phyloP scores from a whole-genome alignment of 2,888 invertebrate species.

The Lycia hirtaria region DNA sequence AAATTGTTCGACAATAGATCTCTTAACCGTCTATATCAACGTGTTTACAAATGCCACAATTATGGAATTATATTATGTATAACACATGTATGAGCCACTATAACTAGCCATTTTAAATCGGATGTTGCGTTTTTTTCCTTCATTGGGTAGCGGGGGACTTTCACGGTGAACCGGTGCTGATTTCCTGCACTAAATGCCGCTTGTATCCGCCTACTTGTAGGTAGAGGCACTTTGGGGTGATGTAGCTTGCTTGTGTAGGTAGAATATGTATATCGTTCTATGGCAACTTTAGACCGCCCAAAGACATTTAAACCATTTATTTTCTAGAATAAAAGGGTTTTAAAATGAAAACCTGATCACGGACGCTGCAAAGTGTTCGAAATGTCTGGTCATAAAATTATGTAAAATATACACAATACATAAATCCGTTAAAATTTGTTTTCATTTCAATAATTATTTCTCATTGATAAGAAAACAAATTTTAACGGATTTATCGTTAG shows the following conservation, averaged over 20 bases:
- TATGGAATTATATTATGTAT: neutral
- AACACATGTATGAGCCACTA: neutral
- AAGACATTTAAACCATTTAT: neutral
- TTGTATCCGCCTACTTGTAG: slow-evolving; percentile 45
- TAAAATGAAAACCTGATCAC: too few species aligned
- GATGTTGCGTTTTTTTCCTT: slow-evolving; percentile 26
- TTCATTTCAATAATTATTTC: too few species aligned
- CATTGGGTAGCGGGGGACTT: slow-evolving; percentile 32
- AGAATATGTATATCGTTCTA: neutral
- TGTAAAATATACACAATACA: too few species aligned
- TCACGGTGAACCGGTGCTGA: slow-evolving; percentile 48
- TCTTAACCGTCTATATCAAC: too few species aligned
- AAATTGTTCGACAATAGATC: too few species aligned
- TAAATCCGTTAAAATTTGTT: too few species aligned
- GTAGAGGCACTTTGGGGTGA: slow-evolving; percentile 15
- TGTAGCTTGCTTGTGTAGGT: neutral
- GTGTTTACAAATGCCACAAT: too few species aligned
- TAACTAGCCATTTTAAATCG: neutral
- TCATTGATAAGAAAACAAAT: neutral
- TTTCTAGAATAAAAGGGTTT: too few species aligned
- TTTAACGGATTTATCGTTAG: too few species aligned
- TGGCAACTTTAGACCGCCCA: neutral
- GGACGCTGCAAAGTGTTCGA: too few species aligned
- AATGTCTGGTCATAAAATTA: too few species aligned
- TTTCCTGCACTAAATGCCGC: slow-evolving; percentile 52